These are phyloP conservation scores for Chirona hameri DNA, from an alignment of 2,888 invertebrate species.

Conservation along the genomic window DNA sequence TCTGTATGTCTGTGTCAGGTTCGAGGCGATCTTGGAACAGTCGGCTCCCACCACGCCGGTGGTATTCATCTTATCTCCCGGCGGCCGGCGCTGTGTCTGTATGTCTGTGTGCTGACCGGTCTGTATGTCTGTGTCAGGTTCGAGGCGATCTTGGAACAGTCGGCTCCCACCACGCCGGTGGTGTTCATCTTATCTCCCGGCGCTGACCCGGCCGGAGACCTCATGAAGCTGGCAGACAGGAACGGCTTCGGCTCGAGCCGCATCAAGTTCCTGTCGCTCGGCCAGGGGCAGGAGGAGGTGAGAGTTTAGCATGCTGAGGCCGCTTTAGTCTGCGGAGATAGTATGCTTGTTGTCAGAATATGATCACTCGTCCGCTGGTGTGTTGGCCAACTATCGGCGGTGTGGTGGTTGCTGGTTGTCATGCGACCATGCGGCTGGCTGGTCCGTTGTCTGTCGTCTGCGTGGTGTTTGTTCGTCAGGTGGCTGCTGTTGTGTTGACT, in stretches of 20 bases:
- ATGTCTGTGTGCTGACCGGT: no score
- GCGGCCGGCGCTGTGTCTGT: slow-evolving; percentile 45
- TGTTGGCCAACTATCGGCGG: no score
- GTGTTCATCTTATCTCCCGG: slow-evolving; percentile 50
- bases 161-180: slow-evolving; percentile 60
- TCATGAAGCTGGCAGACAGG: slow-evolving; percentile 50
- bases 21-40: no score
- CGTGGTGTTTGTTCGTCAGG: no score
- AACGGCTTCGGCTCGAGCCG: slow-evolving; percentile 49
- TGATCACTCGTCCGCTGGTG: no score
- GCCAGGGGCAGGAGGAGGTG: slow-evolving; percentile 49
- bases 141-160: slow-evolving; percentile 79
- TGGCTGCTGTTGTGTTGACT: no score
- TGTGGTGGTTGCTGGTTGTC: no score
- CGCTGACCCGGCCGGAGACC: slow-evolving; percentile 50
- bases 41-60: slow-evolving; percentile 41
- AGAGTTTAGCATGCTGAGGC: no score
- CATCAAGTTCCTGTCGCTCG: slow-evolving; percentile 50
- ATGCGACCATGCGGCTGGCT: no score
- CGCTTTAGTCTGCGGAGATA: no score
- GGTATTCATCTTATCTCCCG: slow-evolving; percentile 40
- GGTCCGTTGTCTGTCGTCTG: no score
- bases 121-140: slow-evolving; percentile 55
- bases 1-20: slow-evolving; percentile 50
- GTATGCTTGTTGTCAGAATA: no score